Percentiles rank a stretch among this genome's conserved stretches.
phyloP scores from a whole-genome alignment of 2,113 vertebrate genomes.

The Neogobius melanostomus region DNA sequence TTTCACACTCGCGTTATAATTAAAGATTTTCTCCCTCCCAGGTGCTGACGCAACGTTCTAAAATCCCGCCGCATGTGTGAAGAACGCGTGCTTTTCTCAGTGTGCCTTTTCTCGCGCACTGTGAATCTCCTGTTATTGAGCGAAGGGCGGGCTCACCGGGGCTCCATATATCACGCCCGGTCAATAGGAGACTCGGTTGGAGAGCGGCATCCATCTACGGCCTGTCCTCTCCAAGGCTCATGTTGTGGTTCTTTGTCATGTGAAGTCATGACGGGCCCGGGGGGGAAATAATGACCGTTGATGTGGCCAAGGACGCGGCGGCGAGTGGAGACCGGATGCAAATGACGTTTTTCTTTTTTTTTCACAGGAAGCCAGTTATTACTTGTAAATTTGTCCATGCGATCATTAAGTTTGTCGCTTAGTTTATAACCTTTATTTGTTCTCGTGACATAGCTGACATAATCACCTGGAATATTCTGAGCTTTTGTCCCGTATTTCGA shows the following conservation, averaged over 20 bases:
- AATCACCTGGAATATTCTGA: too few species aligned
- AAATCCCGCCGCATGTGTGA: conserved; percentile 31
- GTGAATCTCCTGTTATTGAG: conserved; percentile 16
- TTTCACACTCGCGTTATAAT: conserved; percentile 38
- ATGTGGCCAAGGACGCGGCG: neutral
- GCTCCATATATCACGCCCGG: conserved; percentile 17
- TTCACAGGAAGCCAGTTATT: too few species aligned
- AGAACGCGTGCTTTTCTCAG: neutral
- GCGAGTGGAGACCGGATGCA: neutral
- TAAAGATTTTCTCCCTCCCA: conserved; percentile 31
- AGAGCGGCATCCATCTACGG: conserved; percentile 29
- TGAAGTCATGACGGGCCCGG: neutral
- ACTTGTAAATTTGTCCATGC: too few species aligned
- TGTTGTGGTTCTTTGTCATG: neutral
- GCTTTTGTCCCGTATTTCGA: too few species aligned
- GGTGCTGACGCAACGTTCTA: conserved; percentile 29
- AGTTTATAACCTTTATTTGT: too few species aligned
- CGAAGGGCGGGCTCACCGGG: conserved; percentile 14
- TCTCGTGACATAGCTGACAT: too few species aligned
- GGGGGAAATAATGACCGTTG: neutral
- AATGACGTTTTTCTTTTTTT: too few species aligned
- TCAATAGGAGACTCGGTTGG: conserved; percentile 35
- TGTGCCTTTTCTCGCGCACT: neutral
- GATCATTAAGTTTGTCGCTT: too few species aligned
- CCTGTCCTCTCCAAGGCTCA: conserved; percentile 11